phyloP scores from a whole-genome alignment of 2,797 vertebrate species.

The Sebastes matsubarae region DNA sequence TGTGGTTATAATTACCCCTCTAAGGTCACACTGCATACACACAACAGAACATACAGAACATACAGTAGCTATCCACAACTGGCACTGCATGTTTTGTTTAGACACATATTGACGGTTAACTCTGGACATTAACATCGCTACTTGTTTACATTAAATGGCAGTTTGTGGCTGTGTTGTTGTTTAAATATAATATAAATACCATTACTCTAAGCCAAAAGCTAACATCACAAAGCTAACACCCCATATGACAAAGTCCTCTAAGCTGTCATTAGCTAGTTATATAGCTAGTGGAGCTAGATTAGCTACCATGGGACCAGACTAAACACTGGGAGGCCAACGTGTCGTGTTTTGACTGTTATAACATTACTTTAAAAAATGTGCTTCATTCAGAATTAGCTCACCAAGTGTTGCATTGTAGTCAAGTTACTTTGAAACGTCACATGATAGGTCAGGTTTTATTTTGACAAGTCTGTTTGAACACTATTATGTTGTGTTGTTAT shows the following conservation, averaged over 20 bases:
- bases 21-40: constrained; percentile 10
- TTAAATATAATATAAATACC: constrained; percentile 3
- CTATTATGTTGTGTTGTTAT: background rate
- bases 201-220: constrained; percentile 29
- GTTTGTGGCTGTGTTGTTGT: background rate
- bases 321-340: constrained; percentile 30
- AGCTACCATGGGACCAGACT: constrained; percentile 43
- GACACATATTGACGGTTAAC: background rate
- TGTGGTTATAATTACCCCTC: constrained; percentile 3
- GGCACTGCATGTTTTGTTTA: background rate
- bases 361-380: background rate
- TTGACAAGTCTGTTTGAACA: constrained; percentile 5
- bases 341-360: background rate
- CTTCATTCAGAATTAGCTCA: constrained; percentile 7
- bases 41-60: constrained; percentile 18
- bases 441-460: constrained; percentile 10
- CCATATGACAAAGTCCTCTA: constrained; percentile 47
- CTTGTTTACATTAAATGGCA: background rate
- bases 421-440: constrained; percentile 41
- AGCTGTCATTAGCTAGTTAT: constrained; percentile 59
- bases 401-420: background rate
- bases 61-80: background rate
- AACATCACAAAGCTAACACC: constrained; percentile 51
- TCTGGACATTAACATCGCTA: background rate
- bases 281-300: constrained; percentile 45